Conservation (phyloP, 2,797 vertebrate genomes). For the Gambelia wislizenii region DNA sequence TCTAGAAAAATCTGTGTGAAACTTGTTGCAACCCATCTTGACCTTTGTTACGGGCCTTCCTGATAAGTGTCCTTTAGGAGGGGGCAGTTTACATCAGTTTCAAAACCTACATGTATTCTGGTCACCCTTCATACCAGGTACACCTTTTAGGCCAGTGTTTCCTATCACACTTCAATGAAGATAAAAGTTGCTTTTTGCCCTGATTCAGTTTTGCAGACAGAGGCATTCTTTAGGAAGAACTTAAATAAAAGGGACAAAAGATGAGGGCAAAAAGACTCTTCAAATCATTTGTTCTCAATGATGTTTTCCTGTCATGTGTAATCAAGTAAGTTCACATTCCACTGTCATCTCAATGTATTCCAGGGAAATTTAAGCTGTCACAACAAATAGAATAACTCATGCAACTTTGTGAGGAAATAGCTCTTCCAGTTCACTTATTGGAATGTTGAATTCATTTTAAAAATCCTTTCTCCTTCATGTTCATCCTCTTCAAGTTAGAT, state of each 20-base stretch:
- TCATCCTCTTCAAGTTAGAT: slow-evolving; percentile 6
- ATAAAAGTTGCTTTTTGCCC: slow-evolving; percentile 38
- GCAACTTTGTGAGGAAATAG: slow-evolving; percentile 29
- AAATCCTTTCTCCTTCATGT: not conserved
- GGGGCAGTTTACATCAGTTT: not conserved
- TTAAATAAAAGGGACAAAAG: slow-evolving; percentile 52
- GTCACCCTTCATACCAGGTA: slow-evolving; percentile 2
- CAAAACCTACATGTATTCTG: not conserved
- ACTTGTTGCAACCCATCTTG: not conserved
- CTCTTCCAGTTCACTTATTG: slow-evolving; percentile 45
- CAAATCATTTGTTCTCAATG: slow-evolving; percentile 56
- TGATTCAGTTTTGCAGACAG: slow-evolving; percentile 46
- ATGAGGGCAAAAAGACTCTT: slow-evolving; percentile 49
- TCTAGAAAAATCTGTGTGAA: not conserved
- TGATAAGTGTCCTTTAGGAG: not conserved
- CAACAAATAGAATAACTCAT: slow-evolving; percentile 55
- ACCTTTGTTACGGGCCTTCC: not conserved
- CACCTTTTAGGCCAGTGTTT: not conserved
- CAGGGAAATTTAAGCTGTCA: slow-evolving; percentile 60
- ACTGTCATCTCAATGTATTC: slow-evolving; percentile 53
- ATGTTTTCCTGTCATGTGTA: slow-evolving; percentile 59
- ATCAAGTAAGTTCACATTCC: slow-evolving; percentile 51
- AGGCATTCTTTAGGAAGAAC: slow-evolving; percentile 27
- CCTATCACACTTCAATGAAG: not conserved
- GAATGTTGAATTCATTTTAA: slow-evolving; percentile 37